Evolutionary conservation across 2,797 vertebrate genomes (phyloP), one percentile per base, ranked within the genome.

Genomic region (Leptoclinus maculatus): DNA sequence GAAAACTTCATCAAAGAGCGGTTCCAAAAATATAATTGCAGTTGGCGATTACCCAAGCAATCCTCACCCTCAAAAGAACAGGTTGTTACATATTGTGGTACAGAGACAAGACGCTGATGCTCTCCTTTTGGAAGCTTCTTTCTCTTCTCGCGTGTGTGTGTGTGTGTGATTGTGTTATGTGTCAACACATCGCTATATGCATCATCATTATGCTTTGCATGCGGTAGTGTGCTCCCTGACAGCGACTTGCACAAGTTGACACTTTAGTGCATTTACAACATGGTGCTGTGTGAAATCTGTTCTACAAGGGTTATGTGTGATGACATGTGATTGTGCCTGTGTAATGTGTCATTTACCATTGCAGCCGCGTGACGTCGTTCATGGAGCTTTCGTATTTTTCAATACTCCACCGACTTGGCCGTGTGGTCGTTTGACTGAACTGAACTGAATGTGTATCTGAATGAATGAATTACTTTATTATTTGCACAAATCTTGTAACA

Each of bases 1-100:
- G 49, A 74, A 77, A 73, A 68, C 73, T 57, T 75, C 43, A 85
- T 85, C 82, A 82, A 85, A 86, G 78, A 71, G 60, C 54, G 1
- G 39, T 69, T 88, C 57, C 74, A 84, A 51, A 83, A 86, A 76
- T 59, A 74, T 83, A 86, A 90, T 73, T 90, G 58, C 73, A 69
- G 41, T 17, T 83, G 81, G 66, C 59, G 0, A 66, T 60, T 23
- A 56, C 67, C n/a, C 60, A 84, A 57, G 76, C 41, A 73, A 80
- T 85, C 83, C 82, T 83, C 70, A 64, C 57, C 73, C 78, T 83
- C 74, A 84, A 74, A 85, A 64, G 70, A 80, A 76, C 25, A 45
- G 34, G 71, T 74, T 65, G 70, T 43, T 73, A 34, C 59, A 56
- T 12, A 39, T 16, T 45, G 16, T 36, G 21, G 47, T 19, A 36